A percentile compares a stretch with the other conserved stretches of the same genome.
phyloP scores from a whole-genome alignment of 1,140 invertebrate species.

The Ericerus pela region DNA sequence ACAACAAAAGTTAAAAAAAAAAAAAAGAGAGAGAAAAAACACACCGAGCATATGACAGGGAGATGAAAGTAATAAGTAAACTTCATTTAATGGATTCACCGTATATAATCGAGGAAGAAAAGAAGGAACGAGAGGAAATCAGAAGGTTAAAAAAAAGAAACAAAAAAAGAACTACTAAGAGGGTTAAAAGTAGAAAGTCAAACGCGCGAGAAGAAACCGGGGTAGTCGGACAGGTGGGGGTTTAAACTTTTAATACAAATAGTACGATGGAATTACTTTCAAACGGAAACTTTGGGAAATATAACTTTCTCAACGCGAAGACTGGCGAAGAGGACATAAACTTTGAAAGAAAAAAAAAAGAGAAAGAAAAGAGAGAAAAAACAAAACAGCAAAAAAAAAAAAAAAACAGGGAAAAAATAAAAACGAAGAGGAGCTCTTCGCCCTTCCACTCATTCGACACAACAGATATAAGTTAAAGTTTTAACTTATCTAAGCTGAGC shows the following conservation, averaged over 20 bases:
- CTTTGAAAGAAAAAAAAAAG: not conserved
- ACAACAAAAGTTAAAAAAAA: too few species aligned
- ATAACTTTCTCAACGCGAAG: conserved; percentile 4
- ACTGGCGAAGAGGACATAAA: too few species aligned
- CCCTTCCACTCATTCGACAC: conserved; percentile 6
- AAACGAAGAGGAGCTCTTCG: not conserved
- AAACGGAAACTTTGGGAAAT: conserved; percentile 6
- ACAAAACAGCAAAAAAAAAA: not conserved
- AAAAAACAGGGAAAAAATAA: not conserved
- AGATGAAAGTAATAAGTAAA: too few species aligned
- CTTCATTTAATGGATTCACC: too few species aligned
- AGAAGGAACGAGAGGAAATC: too few species aligned
- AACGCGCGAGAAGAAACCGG: not conserved
- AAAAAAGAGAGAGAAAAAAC: too few species aligned
- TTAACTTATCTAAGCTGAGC: conserved; percentile 9
- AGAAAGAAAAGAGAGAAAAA: not conserved
- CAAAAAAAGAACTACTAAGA: too few species aligned
- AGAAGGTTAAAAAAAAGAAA: too few species aligned
- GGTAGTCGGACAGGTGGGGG: not conserved
- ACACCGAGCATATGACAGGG: too few species aligned
- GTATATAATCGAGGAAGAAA: too few species aligned
- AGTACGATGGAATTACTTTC: conserved; percentile 11
- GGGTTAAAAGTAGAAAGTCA: too few species aligned
- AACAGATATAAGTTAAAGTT: conserved; percentile 7
- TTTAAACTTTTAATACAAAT: conserved; percentile 9